Evolutionary conservation across 1,140 invertebrate genomes (phyloP), one percentile per base, ranked within the genome.

Genomic region (Pogonognathellus flavescens): DNA sequence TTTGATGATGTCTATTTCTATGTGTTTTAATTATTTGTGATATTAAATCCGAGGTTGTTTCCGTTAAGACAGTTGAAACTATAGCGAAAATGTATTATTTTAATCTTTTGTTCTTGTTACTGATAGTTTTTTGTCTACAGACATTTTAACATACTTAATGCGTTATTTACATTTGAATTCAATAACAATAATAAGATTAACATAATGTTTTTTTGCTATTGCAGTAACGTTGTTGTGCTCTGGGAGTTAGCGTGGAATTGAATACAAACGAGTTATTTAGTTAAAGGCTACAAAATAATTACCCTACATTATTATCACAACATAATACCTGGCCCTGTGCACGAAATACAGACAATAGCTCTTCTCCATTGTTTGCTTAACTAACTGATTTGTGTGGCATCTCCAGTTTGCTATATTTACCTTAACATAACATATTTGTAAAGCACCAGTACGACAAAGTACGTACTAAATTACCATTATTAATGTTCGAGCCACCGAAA

Each of bases 401-500:
- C 20, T n/a, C 6, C 55, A 13, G 18, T 25, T 25, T 31, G 18
- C 31, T 6, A 41, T 41, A 41, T 66, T 13, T 62, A 66, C n/a
- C 20, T 66, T 66, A 25, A 25, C 62, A 9, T 0, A 66, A 66
- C 13, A 25, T 66, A 11, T 25, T 20, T 6, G 13, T 66, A 10
- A 66, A 66, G 4, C 14, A 25, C 22, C 62, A 20, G 10, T 66
- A 55, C 16, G 11, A 22, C 57, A 7, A 6, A 22, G 52, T 82
- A 10, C 13, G 20, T 22, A 82, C 55, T 82, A 22, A 50, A 10
- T 41, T 41, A n/a, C 22, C 20, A 20, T 80, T 80, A 80, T 60
- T 82, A 82, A 82, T 82, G 80, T 82, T 55, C 80, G 83, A 84
- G 25, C 66, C 76, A 52, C 76, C 72, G 50, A 50, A 76, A 49